A percentile compares a stretch with the other conserved stretches of the same genome.
These are phyloP conservation scores for Cataglyphis altisquamis DNA, from an alignment of 2,888 invertebrate genomes.

Conservation along the genomic window DNA sequence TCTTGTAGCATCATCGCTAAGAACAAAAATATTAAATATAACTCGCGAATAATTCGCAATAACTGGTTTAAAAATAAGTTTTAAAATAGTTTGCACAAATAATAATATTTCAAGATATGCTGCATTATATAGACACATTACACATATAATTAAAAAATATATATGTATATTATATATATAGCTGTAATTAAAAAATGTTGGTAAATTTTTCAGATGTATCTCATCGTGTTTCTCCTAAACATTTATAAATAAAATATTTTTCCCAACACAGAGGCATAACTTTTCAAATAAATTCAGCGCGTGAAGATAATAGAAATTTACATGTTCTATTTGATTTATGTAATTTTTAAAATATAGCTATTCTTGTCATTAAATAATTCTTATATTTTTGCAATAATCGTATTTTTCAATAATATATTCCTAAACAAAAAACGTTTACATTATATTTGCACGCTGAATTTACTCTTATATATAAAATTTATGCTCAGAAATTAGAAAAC, in stretches of 20 bases:
- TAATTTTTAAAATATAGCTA: neutral
- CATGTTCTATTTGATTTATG: neutral
- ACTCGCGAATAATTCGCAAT: neutral
- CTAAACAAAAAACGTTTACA: neutral
- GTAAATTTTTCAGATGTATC: neutral
- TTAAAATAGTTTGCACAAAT: neutral
- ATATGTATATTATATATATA: neutral
- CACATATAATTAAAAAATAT: neutral
- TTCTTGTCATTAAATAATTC: neutral
- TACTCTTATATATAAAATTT: neutral
- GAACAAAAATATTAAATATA: slow-evolving; percentile 41
- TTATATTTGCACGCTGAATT: neutral
- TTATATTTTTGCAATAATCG: neutral
- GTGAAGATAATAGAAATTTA: neutral
- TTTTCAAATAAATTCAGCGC: neutral
- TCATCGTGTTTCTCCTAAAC: neutral
- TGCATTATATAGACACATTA: neutral
- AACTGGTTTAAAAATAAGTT: neutral
- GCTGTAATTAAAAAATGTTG: neutral
- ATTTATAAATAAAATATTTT: neutral
- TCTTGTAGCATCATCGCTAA: slow-evolving; percentile 93
- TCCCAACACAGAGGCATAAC: neutral
- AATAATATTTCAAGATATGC: neutral
- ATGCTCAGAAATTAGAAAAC: neutral
- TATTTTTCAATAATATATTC: neutral